Conservation (phyloP, 2,113 vertebrate genomes). For the Atherinomorus stipes region DNA sequence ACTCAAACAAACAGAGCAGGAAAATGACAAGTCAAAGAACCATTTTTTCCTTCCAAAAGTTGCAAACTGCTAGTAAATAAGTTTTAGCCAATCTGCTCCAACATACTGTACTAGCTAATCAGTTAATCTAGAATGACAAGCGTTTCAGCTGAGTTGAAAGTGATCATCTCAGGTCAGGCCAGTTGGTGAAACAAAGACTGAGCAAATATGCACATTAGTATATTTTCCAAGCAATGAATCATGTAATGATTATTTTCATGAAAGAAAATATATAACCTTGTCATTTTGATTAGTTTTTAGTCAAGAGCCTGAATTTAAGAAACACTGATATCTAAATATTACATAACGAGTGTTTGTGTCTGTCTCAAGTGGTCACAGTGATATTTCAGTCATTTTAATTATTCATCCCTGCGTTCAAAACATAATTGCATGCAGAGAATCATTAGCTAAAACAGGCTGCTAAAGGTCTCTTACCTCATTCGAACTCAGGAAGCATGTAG, state of each 20-base stretch:
- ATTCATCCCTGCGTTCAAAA: slow-evolving; percentile 1
- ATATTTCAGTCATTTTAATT: slow-evolving; percentile 12
- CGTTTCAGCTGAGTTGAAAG: no score
- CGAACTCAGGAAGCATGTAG: slow-evolving; percentile 33
- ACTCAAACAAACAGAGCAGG: no score
- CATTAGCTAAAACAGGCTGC: slow-evolving; percentile 11
- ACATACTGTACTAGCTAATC: no score
- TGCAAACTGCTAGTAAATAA: no score
- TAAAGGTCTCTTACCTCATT: slow-evolving; percentile 32
- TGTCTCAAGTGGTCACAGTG: neutral
- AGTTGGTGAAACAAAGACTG: neutral
- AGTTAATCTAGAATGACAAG: no score
- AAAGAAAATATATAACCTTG: neutral
- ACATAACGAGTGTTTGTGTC: neutral
- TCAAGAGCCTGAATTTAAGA: neutral
- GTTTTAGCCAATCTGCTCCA: no score
- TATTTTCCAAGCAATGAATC: neutral
- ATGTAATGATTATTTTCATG: neutral
- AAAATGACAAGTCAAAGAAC: no score
- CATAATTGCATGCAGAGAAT: slow-evolving; percentile 7
- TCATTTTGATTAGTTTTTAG: neutral
- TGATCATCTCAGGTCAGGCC: no score
- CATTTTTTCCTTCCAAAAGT: no score
- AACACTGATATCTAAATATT: neutral
- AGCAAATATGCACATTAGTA: neutral